These are phyloP conservation scores for Eumaeus atala DNA, from an alignment of 1,140 invertebrate species.

Conservation along the genomic window DNA sequence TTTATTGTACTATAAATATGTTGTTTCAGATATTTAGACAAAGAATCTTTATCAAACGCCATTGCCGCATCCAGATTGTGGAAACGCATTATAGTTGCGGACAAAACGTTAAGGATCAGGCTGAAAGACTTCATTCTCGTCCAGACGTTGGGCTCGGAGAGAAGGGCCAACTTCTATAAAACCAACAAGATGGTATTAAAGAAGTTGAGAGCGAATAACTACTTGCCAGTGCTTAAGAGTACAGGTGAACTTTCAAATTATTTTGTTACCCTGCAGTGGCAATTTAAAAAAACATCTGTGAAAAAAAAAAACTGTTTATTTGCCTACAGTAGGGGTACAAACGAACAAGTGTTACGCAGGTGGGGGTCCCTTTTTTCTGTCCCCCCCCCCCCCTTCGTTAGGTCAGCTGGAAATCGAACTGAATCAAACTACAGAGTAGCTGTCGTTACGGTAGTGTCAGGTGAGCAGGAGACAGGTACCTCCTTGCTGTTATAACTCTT, in stretches of 20 bases:
- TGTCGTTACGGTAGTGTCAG: too few species aligned
- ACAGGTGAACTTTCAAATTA: conserved; percentile 21
- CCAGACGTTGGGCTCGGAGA: conserved; percentile 40
- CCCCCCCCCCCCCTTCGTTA: too few species aligned
- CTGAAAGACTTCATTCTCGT: conserved; percentile 43
- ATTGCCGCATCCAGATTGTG: conserved; percentile 31
- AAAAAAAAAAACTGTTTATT: not conserved
- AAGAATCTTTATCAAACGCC: conserved; percentile 34
- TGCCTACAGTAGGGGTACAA: too few species aligned
- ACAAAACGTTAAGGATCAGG: conserved; percentile 36
- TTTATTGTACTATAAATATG: too few species aligned
- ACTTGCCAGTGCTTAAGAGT: conserved; percentile 29
- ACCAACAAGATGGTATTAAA: conserved; percentile 34
- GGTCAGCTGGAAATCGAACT: too few species aligned
- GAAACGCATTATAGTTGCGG: conserved; percentile 42
- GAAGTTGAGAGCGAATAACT: conserved; percentile 33
- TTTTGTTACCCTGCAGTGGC: not conserved
- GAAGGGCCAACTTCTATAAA: conserved; percentile 38
- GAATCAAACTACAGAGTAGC: too few species aligned
- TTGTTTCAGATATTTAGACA: conserved; percentile 45
- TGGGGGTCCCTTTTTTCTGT: too few species aligned
- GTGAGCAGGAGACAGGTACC: too few species aligned
- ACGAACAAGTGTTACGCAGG: too few species aligned
- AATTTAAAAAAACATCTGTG: not conserved
- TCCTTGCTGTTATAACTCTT: too few species aligned